Evolutionary conservation across 2,888 invertebrate species (phyloP).

Genomic region (Meloe dianella): DNA sequence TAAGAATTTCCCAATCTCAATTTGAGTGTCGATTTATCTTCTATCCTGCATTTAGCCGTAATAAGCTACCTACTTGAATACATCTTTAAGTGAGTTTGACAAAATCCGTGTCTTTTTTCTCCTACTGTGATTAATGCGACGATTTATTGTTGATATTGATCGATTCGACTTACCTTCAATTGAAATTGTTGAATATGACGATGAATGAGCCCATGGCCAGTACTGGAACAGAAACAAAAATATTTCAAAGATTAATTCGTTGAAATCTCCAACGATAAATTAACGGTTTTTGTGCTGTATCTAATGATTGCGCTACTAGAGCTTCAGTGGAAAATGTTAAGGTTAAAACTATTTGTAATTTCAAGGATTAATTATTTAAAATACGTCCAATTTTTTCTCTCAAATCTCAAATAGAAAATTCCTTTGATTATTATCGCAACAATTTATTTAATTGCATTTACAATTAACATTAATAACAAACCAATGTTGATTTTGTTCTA

Average conservation of each 20-base stretch:
- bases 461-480: neutral
- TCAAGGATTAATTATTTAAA: constrained; percentile 2
- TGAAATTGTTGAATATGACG: constrained; percentile 17
- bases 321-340: constrained; percentile 3
- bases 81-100: too few relatives aligned
- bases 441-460: neutral
- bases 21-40: neutral
- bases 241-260: constrained; percentile 9
- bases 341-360: neutral
- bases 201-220: constrained; percentile 39
- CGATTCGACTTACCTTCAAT: constrained; percentile 24
- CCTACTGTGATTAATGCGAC: neutral
- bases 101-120: too few relatives aligned
- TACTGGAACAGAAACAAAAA: constrained; percentile 22
- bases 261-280: neutral
- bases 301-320: neutral
- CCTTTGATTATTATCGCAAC: neutral
- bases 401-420: too few relatives aligned
- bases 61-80: neutral
- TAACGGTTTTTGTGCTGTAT: neutral
- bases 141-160: constrained; percentile 6
- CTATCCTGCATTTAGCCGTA: neutral
- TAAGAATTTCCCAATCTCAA: neutral
- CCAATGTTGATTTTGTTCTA: neutral
- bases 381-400: too few relatives aligned